A percentile compares a stretch with the other conserved stretches of the same genome.
Evolutionary conservation across 2,113 vertebrate genomes (phyloP).

Genomic region (Irena cyanogastra): DNA sequence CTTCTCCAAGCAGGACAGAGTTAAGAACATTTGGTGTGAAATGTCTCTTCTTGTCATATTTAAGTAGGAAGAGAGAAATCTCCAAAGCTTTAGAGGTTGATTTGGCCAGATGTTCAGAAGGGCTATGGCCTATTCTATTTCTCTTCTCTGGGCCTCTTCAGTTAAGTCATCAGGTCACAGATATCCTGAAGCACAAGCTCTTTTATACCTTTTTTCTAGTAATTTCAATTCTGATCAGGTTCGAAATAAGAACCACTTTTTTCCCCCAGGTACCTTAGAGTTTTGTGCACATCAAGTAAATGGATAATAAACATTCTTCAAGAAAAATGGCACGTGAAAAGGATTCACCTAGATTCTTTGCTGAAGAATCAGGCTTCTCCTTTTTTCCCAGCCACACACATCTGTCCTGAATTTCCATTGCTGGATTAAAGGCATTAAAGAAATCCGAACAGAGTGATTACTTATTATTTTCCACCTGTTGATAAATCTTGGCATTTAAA

Average conservation of each 20-base stretch:
- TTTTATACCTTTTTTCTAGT: not conserved
- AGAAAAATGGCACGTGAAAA: not conserved
- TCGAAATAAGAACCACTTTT: not conserved
- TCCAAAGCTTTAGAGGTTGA: not conserved
- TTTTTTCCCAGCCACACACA: not conserved
- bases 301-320: not conserved
- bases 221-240: not conserved
- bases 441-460: not conserved
- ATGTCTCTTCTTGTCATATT: not conserved
- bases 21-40: not conserved
- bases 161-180: not conserved
- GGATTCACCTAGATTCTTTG: not conserved
- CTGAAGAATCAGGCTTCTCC: not conserved
- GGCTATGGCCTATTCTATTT: not conserved
- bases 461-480: slow-evolving; percentile 24
- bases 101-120: not conserved
- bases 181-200: not conserved
- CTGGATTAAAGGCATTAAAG: not conserved
- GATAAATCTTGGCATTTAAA: slow-evolving; percentile 27
- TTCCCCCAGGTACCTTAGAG: not conserved
- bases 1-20: not conserved
- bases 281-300: not conserved
- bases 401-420: slow-evolving; percentile 1
- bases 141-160: not conserved
- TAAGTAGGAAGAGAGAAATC: not conserved